Base-by-base conservation (phyloP, 2,113 vertebrate genomes). In the Lampris megalopsis region DNA sequence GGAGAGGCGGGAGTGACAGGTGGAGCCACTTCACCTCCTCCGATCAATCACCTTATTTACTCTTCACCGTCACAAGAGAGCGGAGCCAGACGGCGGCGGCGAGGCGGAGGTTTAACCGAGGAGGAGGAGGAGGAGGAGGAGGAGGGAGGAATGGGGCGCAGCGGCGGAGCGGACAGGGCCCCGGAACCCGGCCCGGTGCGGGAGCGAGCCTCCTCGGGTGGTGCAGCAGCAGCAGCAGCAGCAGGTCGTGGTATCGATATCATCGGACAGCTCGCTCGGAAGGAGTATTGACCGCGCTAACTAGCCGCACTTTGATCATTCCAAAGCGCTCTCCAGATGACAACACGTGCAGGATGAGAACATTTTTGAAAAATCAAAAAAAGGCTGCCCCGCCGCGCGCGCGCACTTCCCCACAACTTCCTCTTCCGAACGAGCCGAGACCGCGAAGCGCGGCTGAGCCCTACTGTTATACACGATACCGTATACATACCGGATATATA, bases 21-120 rank as follows among this genome's bases (percentile, higher is more conserved):
- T 77, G 63, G 66, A 75, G 50, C 75, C 54, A 57, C 71, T 70
- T 45, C 65, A 62, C 75, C 67, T 54, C 75, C 58, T 82, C 86
- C 84, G 87, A 93, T 93, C 91, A 91, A 93, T 93, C 90, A 85
- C 57, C 65, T 86, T 86, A 86, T 90, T 86, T 91, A 89, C 85
- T 89, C 83, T 83, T 83, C 75, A 80, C 80, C 74, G 75, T 82
- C 77, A 57, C 63, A 84, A 63, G 81, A 78, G 74, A 53, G 68
- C 63, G 7, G 56, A 75, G 52, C 72, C 56, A 48, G 73, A 24
- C 24, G 24, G 24, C 24, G 24, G 24, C 24, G 11, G 11, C 9
- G 1, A n/a, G 4, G 11, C 52, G n/a, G 54, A 7, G 54, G 24
- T 9, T 36, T 37, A 8, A 52, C 49, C 49, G 13, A 52, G 9